These are phyloP conservation scores for Panthera tigris DNA, from an alignment of 2,113 vertebrate species.

Conservation along the genomic window DNA sequence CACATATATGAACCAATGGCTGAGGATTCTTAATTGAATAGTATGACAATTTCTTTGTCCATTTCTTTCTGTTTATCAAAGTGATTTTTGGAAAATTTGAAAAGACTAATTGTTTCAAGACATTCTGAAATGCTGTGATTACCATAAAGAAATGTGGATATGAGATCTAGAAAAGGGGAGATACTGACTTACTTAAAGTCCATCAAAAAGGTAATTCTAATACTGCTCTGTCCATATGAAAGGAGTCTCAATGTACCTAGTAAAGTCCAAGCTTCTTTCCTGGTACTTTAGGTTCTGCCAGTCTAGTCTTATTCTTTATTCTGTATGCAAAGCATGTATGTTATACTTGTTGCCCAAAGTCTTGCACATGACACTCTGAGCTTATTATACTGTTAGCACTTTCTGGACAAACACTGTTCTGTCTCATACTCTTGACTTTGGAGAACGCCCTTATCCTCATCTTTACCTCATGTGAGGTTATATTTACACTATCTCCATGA, in stretches of 20 bases:
- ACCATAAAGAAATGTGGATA: not conserved
- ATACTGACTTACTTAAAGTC: not conserved
- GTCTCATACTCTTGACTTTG: not conserved
- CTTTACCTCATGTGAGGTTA: not conserved
- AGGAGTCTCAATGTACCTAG: not conserved
- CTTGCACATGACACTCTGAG: not conserved
- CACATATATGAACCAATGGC: not conserved
- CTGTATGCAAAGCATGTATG: not conserved
- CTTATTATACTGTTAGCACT: not conserved
- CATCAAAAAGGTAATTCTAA: not conserved
- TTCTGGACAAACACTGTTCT: not conserved
- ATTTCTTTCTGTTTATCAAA: not conserved
- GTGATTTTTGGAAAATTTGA: not conserved
- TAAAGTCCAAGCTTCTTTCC: not conserved
- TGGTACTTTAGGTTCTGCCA: not conserved
- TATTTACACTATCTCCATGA: not conserved
- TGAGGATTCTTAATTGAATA: not conserved
- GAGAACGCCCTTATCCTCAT: not conserved
- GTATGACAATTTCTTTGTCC: not conserved
- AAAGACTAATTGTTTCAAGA: not conserved
- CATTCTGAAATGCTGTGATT: not conserved
- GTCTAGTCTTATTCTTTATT: not conserved
- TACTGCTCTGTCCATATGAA: not conserved
- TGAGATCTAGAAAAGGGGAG: not conserved
- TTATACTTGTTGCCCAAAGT: not conserved